Base-by-base conservation (phyloP, 2,888 invertebrate species). In the Cataglyphis livida region DNA sequence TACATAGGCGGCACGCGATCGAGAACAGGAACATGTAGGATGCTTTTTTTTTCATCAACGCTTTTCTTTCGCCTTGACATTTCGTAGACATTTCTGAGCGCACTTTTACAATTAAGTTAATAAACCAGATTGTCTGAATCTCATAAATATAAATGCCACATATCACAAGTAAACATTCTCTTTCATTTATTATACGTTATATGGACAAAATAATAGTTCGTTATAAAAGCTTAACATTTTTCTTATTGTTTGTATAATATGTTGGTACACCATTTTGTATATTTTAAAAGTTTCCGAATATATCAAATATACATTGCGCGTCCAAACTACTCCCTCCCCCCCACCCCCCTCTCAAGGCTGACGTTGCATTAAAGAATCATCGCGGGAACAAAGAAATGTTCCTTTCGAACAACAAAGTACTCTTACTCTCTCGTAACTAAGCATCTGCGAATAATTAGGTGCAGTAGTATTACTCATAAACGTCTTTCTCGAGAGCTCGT, bases 371-470 rank as follows among this genome's bases (percentile, higher is more conserved):
- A 78, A 70, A 79, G 25, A 70, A 70, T 78, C 18, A 18, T 3
- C 35, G 12, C 5, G 12, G 6, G 32, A 79, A 79, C 44, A 44
- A 51, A 70, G 15, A 21, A 5, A 66, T 38, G 21, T 21, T 51
- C 12, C 6, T 51, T n/a, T 15, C 18, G 21, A 75, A 3, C 51
- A 25, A 54, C 54, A 21, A 66, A 68, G 7, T n/a, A n/a, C 35
- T 64, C 25, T 54, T 68, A 73, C 48, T 65, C 54, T 51, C 54
- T 51, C n/a, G 7, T 51, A 7, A 51, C 51, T 44, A 70, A 10
- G 54, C 86, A 88, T 87, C 86, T 88, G 86, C 62, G 81, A 78
- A 85, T 85, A 88, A 88, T 88, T 87, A 86, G 21, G 18, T 35
- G 35, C 41, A 76, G 35, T 57, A 59, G 48, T 61, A 70, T 76